A percentile compares a stretch with the other conserved stretches of the same genome.
phyloP scores from a whole-genome alignment of 2,888 invertebrate species.

The Hybos culiciformis region DNA sequence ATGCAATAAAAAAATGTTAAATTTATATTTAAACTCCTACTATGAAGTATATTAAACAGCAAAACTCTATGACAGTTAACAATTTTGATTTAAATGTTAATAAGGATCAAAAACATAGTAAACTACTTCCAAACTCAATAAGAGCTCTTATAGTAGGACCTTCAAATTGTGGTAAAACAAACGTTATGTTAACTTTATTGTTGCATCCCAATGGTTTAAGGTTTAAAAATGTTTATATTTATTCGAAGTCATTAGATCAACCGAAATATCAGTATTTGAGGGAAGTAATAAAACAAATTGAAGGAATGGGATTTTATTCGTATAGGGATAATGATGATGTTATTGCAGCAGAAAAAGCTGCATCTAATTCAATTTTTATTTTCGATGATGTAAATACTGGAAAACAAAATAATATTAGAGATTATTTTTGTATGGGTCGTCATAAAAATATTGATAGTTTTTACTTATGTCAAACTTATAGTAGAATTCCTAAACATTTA shows the following conservation, averaged over 20 bases:
- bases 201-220: slow-evolving; percentile 21
- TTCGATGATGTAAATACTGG: slow-evolving; percentile 27
- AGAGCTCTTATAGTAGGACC: too few relatives aligned
- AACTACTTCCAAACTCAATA: slow-evolving; percentile 15
- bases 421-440: too few relatives aligned
- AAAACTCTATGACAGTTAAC: neutral
- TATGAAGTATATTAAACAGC: slow-evolving; percentile 1
- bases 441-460: too few relatives aligned
- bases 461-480: too few relatives aligned
- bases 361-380: slow-evolving; percentile 22
- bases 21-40: too few relatives aligned
- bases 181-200: slow-evolving; percentile 20
- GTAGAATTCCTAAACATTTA: too few relatives aligned
- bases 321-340: slow-evolving; percentile 5
- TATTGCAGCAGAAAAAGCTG: slow-evolving; percentile 10
- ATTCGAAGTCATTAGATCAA: slow-evolving; percentile 16
- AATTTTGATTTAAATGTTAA: slow-evolving; percentile 1
- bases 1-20: too few relatives aligned
- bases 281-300: slow-evolving; percentile 12
- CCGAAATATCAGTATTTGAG: slow-evolving; percentile 13
- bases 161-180: slow-evolving; percentile 24
- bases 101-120: slow-evolving; percentile 17
- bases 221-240: slow-evolving; percentile 27
- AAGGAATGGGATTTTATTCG: slow-evolving; percentile 6
- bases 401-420: slow-evolving; percentile 19